These are phyloP conservation scores for Pammene aurita DNA, from an alignment of 2,888 invertebrate genomes.

Conservation along the genomic window DNA sequence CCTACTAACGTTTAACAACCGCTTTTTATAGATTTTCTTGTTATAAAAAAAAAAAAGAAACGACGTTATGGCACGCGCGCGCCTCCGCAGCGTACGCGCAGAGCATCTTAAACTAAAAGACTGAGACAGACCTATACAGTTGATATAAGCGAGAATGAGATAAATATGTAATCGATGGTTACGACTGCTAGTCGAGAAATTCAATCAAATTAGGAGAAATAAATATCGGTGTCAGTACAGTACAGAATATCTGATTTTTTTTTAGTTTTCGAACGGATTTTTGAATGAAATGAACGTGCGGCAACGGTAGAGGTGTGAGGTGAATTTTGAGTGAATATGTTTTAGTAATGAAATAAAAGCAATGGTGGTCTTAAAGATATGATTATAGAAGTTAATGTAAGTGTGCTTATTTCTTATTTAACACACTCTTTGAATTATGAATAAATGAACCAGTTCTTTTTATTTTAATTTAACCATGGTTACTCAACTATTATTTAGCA, in stretches of 20 bases:
- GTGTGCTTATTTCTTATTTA: no score
- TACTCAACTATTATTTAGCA: no score
- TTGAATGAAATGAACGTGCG: constrained; percentile 44
- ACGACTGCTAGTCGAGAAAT: constrained; percentile 72
- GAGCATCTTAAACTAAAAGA: constrained; percentile 65
- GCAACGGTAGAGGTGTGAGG: constrained; percentile 18
- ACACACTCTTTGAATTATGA: no score
- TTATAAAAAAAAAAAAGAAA: constrained; percentile 67
- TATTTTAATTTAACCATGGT: no score
- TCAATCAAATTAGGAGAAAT: constrained; percentile 79
- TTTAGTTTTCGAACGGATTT: constrained; percentile 46
- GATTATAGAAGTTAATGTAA: neutral
- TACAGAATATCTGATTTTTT: constrained; percentile 55
- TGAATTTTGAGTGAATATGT: constrained; percentile 17
- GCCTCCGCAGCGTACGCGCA: constrained; percentile 65
- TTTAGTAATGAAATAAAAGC: neutral
- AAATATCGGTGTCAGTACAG: constrained; percentile 66
- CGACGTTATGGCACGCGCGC: constrained; percentile 73
- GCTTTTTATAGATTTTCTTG: constrained; percentile 74
- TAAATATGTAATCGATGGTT: constrained; percentile 66
- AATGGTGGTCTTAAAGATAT: neutral
- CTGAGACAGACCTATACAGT: constrained; percentile 51
- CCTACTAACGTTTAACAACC: constrained; percentile 60
- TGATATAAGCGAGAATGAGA: constrained; percentile 51
- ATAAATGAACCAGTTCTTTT: no score